Conservation (phyloP, 1,140 invertebrate genomes). For the Polypedilum pembai region DNA sequence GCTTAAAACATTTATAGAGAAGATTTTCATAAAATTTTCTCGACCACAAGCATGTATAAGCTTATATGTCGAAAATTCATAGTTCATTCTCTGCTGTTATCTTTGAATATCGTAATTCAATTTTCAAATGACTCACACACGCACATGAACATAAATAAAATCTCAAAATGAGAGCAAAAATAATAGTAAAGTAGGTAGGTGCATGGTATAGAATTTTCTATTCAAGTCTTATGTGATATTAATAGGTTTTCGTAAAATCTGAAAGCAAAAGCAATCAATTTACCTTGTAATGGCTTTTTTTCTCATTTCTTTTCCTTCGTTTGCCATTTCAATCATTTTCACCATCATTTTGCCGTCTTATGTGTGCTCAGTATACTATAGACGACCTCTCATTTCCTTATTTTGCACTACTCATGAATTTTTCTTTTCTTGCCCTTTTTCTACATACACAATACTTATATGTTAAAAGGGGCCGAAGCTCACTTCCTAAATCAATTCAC, state of each 20-base stretch:
- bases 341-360: background rate
- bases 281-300: slow-evolving; percentile 17
- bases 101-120: background rate
- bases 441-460: background rate
- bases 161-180: background rate
- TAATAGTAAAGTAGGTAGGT: background rate
- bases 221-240: background rate
- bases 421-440: background rate
- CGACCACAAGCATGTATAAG: background rate
- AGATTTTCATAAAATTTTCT: slow-evolving; percentile 9
- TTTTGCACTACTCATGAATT: background rate
- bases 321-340: slow-evolving; percentile 17
- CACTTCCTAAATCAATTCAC: too few species aligned
- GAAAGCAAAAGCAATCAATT: slow-evolving; percentile 23
- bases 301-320: background rate
- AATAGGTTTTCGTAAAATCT: slow-evolving; percentile 23
- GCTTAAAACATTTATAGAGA: slow-evolving; percentile 13
- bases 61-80: background rate
- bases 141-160: background rate
- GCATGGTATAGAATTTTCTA: background rate
- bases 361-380: background rate
- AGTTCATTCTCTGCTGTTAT: too few species aligned
- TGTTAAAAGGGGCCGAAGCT: too few species aligned
- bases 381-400: background rate
- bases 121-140: background rate